These are phyloP conservation scores for Hormaphis cornu DNA, from an alignment of 1,140 invertebrate species.

Conservation along the genomic window DNA sequence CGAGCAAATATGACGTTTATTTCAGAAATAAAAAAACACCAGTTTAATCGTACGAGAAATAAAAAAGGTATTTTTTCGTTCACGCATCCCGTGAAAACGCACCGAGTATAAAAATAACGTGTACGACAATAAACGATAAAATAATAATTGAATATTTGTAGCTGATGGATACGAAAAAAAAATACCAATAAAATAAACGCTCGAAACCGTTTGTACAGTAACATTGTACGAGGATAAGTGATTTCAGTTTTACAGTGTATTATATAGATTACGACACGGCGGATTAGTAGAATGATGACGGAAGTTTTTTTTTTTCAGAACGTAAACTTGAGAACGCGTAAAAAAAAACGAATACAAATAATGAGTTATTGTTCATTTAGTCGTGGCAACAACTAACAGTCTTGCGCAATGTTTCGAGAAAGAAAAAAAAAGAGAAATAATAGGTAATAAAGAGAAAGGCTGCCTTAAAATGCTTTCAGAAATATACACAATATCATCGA, in stretches of 20 bases:
- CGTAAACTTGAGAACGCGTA: not conserved
- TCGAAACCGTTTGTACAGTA: no score
- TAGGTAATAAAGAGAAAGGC: constrained; percentile 16
- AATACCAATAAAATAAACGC: not conserved
- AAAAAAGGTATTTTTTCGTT: no score
- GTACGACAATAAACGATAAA: no score
- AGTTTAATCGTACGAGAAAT: no score
- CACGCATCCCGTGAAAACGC: not conserved
- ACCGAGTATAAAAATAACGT: no score
- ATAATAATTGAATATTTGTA: not conserved
- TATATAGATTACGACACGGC: not conserved
- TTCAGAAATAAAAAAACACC: no score
- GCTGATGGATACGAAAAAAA: not conserved
- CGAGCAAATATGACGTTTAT: no score
- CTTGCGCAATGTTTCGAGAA: constrained; percentile 12
- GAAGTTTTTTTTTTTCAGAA: not conserved
- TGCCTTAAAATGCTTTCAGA: not conserved
- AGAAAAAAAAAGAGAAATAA: no score
- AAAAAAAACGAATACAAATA: constrained; percentile 5
- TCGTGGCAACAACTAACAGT: not conserved
- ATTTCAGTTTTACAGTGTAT: not conserved
- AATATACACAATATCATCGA: not conserved
- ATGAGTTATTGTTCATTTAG: not conserved
- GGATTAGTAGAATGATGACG: not conserved
- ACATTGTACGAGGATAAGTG: not conserved